phyloP scores from a whole-genome alignment of 2,888 invertebrate genomes.

The Cinara cedri region DNA sequence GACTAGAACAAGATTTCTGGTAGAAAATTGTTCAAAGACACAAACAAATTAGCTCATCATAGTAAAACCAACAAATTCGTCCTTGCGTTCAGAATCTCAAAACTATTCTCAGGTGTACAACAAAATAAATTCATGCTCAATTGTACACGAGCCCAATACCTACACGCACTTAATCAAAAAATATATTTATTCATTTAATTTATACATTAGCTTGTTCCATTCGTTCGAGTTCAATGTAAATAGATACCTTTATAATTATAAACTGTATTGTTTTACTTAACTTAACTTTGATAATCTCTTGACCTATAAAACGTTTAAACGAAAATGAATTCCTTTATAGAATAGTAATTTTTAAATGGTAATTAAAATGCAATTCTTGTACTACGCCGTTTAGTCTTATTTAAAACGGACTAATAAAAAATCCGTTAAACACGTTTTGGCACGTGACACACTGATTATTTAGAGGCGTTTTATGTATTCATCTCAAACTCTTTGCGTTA shows the following conservation, averaged over 20 bases:
- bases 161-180: slow-evolving; percentile 9
- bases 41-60: too few species aligned
- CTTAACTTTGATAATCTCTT: slow-evolving; percentile 43
- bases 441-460: slow-evolving; percentile 33
- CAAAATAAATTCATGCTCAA: too few species aligned
- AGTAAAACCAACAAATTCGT: too few species aligned
- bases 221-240: neutral
- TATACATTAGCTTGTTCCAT: slow-evolving; percentile 10
- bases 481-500: slow-evolving; percentile 42
- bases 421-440: slow-evolving; percentile 38
- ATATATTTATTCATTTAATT: slow-evolving; percentile 32
- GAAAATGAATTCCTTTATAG: slow-evolving; percentile 18
- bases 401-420: slow-evolving; percentile 15
- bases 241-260: slow-evolving; percentile 3
- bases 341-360: slow-evolving; percentile 40
- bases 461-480: slow-evolving; percentile 48
- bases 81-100: too few species aligned
- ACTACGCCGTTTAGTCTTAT: slow-evolving; percentile 38
- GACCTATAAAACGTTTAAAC: slow-evolving; percentile 16
- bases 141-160: too few species aligned
- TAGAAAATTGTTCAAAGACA: too few species aligned
- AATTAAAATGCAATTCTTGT: slow-evolving; percentile 56
- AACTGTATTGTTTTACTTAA: slow-evolving; percentile 24
- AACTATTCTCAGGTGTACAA: too few species aligned
- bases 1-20: too few species aligned